Base-by-base conservation (phyloP, 2,888 invertebrate species). In the Pristionchus arcanus region DNA sequence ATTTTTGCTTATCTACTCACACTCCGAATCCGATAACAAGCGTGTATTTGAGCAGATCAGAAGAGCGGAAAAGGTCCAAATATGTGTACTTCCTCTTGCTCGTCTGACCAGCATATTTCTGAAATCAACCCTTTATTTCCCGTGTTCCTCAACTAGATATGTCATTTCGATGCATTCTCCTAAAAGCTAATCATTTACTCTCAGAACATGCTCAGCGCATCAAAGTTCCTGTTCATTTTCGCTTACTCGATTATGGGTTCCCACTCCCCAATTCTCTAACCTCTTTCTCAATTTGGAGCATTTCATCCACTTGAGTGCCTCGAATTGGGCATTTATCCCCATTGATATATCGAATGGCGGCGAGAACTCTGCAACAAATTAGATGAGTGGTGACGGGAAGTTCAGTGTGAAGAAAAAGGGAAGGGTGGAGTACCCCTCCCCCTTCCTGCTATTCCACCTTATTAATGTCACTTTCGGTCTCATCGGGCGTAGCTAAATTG, bases 291-390 rank as follows among this genome's bases (percentile, higher is more conserved):
- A 53, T 53, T 53, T 81, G 25, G 25, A 81, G 42, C 81, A 81
- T 81, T 53, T 81, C 49, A 15, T 81, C 81, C 42, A 81, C 81
- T n/a, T 81, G 49, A 3, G n/a, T 19, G 28, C 49, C 28, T 42
- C 53, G 81, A 53, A 81, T 81, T 21, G 25, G 53, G 28, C 81
- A 81, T 21, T 16, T n/a, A 81, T 81, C 81, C n/a, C 81, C 19
- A 19, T 81, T 81, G 42, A 81, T 81, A 49, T 25, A 49, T 13
- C 81, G 81, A 81, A 81, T 53, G 4, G 15, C 15, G 2, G 81
- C 13, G 81, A 81, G 81, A 42, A 81, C 81, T 25, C 81, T 81
- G 49, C 81, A 81, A 49, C 49, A 49, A 81, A 81, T 81, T 53
- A 49, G 81, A 81, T 25, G 25, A 25, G 42, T 16, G 25, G 77